Conservation (phyloP, 2,888 invertebrate species). For the Cryptops parisi region DNA sequence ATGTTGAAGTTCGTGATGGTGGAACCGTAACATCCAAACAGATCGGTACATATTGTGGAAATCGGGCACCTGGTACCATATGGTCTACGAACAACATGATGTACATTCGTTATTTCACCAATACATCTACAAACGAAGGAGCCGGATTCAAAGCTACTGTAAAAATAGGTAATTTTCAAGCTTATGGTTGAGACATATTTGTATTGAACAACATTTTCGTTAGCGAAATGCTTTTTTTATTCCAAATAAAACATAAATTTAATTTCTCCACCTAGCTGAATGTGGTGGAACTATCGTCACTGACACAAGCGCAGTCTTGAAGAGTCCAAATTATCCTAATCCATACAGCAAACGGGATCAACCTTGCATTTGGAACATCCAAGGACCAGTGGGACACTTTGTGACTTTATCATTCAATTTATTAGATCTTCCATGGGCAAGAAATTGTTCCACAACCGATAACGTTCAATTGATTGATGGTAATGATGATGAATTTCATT, state of each 20-base stretch:
- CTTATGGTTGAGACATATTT: too few relatives aligned
- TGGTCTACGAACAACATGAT: slow-evolving; percentile 50
- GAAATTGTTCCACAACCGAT: slow-evolving; percentile 18
- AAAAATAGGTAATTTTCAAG: slow-evolving; percentile 44
- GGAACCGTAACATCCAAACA: slow-evolving; percentile 49
- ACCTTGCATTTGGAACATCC: slow-evolving; percentile 56
- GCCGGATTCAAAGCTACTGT: slow-evolving; percentile 61
- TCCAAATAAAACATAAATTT: too few relatives aligned
- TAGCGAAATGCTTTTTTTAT: too few relatives aligned
- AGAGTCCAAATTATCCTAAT: slow-evolving; percentile 51
- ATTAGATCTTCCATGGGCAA: slow-evolving; percentile 23
- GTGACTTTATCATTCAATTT: slow-evolving; percentile 29
- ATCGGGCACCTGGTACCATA: slow-evolving; percentile 42
- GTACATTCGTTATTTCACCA: slow-evolving; percentile 55
- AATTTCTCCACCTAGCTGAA: too few relatives aligned
- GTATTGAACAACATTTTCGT: too few relatives aligned
- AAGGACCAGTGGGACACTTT: slow-evolving; percentile 28
- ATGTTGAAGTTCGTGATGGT: slow-evolving; percentile 70
- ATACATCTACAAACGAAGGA: slow-evolving; percentile 45
- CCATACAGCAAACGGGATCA: slow-evolving; percentile 41
- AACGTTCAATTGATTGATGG: neutral
- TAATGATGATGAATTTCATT: too few relatives aligned
- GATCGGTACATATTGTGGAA: slow-evolving; percentile 48
- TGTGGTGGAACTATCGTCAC: slow-evolving; percentile 51
- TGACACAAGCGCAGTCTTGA: slow-evolving; percentile 43